Conservation (phyloP, 1,140 invertebrate genomes). For the Drosophila lacertosa region DNA sequence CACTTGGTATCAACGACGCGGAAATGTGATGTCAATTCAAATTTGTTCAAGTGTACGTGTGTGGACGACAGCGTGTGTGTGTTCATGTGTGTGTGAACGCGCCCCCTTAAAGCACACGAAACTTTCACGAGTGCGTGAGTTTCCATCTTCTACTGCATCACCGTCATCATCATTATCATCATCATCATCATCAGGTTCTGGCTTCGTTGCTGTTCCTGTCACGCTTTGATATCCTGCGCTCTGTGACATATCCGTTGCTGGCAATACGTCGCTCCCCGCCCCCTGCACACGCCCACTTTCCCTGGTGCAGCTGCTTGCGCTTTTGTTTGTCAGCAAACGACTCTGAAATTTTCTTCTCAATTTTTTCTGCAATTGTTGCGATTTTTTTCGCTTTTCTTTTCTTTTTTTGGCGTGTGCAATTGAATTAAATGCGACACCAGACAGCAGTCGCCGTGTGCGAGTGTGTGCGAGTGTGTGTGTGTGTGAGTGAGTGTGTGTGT, state of each 20-base stretch:
- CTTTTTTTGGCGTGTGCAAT: constrained; percentile 41
- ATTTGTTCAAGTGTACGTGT: constrained; percentile 44
- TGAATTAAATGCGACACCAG: constrained; percentile 75
- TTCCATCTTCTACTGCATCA: constrained; percentile 13
- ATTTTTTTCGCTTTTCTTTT: constrained; percentile 28
- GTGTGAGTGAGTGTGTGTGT: not conserved
- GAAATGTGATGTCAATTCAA: constrained; percentile 78
- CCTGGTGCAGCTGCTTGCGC: constrained; percentile 42
- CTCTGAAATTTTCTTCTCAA: constrained; percentile 35
- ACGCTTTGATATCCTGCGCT: constrained; percentile 69
- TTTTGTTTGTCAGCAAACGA: constrained; percentile 55
- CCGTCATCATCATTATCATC: not conserved
- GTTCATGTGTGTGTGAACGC: not conserved
- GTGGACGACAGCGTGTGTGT: not conserved
- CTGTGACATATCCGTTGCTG: constrained; percentile 68
- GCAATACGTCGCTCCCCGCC: constrained; percentile 3
- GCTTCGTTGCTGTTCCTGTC: constrained; percentile 57
- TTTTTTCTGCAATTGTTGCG: constrained; percentile 64
- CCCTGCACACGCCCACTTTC: not conserved
- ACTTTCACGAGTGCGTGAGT: constrained; percentile 64
- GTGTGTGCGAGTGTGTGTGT: not conserved
- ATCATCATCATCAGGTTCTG: constrained; percentile 2
- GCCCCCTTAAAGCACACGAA: constrained; percentile 37
- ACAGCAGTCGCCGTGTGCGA: constrained; percentile 22
- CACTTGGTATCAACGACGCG: constrained; percentile 56